A percentile compares a stretch with the other conserved stretches of the same genome.
phyloP scores from a whole-genome alignment of 2,113 vertebrate genomes.

The cattle (Bos taurus) region DNA sequence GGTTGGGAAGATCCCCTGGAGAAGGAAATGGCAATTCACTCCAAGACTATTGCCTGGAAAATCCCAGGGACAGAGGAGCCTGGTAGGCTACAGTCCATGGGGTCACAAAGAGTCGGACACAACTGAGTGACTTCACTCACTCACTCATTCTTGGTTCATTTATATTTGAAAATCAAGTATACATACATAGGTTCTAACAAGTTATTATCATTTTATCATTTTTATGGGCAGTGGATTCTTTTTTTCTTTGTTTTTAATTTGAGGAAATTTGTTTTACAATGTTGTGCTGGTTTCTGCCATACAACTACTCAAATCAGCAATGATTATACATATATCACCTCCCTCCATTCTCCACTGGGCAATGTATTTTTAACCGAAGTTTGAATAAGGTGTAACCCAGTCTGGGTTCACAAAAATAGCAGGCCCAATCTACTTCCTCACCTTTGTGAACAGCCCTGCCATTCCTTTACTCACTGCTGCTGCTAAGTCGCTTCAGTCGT shows the following conservation, averaged over 20 bases:
- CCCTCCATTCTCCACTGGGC: neutral
- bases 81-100: too few species aligned
- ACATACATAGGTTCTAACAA: neutral
- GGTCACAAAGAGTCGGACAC: too few species aligned
- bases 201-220: neutral
- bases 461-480: neutral
- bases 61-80: too few species aligned
- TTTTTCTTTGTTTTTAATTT: neutral
- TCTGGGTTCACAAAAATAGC: neutral
- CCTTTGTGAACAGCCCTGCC: neutral
- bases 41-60: too few species aligned
- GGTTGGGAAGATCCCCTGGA: too few species aligned
- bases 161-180: conserved; percentile 13
- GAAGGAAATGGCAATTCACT: too few species aligned
- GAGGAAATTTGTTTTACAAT: neutral
- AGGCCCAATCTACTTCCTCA: neutral
- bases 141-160: neutral
- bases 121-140: too few species aligned
- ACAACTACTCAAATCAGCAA: neutral
- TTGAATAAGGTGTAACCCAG: neutral
- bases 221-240: neutral
- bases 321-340: neutral
- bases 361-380: neutral
- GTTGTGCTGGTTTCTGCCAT: neutral
- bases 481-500: too few species aligned